These are phyloP conservation scores for Darevskia mixta DNA, from an alignment of 2,797 vertebrate genomes.

Conservation along the genomic window DNA sequence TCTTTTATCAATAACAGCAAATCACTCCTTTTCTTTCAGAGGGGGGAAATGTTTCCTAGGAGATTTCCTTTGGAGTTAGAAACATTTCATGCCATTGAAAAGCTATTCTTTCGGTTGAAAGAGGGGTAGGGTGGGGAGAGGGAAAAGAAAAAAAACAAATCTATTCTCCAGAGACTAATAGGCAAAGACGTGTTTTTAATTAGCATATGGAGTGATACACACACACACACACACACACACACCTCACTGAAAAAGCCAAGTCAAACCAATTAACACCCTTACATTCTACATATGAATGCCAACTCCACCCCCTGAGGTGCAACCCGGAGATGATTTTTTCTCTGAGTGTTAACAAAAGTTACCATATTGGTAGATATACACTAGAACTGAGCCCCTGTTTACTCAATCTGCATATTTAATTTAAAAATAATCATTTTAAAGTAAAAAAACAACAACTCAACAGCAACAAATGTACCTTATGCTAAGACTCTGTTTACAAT, in stretches of 20 bases:
- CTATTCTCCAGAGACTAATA: constrained; percentile 2
- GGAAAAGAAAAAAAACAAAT: neutral
- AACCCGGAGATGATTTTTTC: neutral
- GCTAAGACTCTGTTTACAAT: neutral
- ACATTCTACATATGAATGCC: constrained; percentile 9
- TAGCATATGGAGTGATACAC: constrained; percentile 14
- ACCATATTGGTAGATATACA: neutral
- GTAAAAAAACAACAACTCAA: no score
- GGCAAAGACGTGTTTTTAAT: constrained; percentile 24
- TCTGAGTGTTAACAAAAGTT: neutral
- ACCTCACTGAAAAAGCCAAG: constrained; percentile 6
- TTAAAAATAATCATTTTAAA: neutral
- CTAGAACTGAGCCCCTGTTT: neutral
- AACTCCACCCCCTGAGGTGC: neutral
- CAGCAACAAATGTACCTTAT: neutral
- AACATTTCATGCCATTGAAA: neutral
- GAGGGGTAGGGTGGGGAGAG: neutral
- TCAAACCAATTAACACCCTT: constrained; percentile 30
- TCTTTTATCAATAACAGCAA: neutral
- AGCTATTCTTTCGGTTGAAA: neutral
- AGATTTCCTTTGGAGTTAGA: constrained; percentile 13
- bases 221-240: neutral
- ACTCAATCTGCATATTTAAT: neutral
- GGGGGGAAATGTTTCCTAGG: neutral
- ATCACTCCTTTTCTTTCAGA: neutral